phyloP scores from a whole-genome alignment of 2,888 invertebrate genomes.

The Zonitis immaculata region DNA sequence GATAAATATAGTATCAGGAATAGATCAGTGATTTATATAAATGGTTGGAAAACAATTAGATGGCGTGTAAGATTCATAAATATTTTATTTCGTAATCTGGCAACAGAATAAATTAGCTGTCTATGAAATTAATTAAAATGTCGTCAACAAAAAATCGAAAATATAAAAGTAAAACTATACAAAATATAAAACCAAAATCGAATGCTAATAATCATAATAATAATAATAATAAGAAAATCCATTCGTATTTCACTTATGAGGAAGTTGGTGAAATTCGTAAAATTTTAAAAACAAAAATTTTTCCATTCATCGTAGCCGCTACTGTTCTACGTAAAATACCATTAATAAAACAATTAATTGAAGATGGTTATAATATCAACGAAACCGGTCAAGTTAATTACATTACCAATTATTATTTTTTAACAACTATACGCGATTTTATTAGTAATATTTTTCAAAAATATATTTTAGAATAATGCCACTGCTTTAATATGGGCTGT shows the following conservation, averaged over 20 bases:
- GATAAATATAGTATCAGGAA: too few relatives aligned
- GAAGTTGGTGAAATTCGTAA: slow-evolving; percentile 38
- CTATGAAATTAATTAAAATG: background rate
- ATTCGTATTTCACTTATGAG: slow-evolving; percentile 34
- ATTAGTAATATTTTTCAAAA: too few relatives aligned
- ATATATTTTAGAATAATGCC: slow-evolving; percentile 40
- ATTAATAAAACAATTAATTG: slow-evolving; percentile 37
- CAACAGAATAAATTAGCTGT: too few relatives aligned
- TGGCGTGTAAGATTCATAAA: too few relatives aligned
- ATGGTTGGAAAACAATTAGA: too few relatives aligned
- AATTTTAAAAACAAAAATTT: slow-evolving; percentile 38
- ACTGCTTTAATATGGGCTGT: slow-evolving; percentile 48
- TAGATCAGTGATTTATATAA: too few relatives aligned
- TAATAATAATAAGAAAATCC: slow-evolving; percentile 17
- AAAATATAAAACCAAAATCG: slow-evolving; percentile 5
- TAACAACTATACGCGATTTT: too few relatives aligned
- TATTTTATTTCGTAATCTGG: too few relatives aligned
- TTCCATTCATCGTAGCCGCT: slow-evolving; percentile 39
- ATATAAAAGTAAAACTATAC: slow-evolving; percentile 22
- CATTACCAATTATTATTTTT: too few relatives aligned
- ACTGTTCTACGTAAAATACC: slow-evolving; percentile 42
- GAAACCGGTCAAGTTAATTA: slow-evolving; percentile 37
- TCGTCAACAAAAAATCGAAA: slow-evolving; percentile 8
- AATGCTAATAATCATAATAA: too few relatives aligned
- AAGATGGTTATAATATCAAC: slow-evolving; percentile 40